phyloP scores from a whole-genome alignment of 53 echinoderm and acorn worm genomes.

The Stichopus horrens region DNA sequence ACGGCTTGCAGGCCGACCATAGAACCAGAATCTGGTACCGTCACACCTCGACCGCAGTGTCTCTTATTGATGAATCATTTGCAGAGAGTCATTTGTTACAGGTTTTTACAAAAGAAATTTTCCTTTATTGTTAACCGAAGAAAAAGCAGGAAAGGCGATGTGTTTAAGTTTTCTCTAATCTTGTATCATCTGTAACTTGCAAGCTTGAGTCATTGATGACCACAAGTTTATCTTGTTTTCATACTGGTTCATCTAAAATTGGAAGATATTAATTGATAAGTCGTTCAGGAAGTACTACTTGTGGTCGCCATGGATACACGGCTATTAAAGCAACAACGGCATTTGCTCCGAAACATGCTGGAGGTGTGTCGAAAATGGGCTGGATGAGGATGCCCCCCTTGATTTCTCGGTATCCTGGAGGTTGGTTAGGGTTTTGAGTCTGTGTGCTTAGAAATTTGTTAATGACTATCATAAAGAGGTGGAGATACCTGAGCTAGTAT shows the following conservation, averaged over 20 bases:
- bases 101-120: constrained; percentile 5
- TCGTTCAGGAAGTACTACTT: not conserved
- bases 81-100: not conserved
- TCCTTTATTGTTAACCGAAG: constrained; percentile 5
- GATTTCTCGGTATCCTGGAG: too few species aligned
- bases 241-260: not conserved
- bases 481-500: too few species aligned
- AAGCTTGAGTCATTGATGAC: constrained; percentile 25
- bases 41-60: not conserved
- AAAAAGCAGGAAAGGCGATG: constrained; percentile 37
- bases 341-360: not conserved
- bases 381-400: too few species aligned
- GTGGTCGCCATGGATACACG: not conserved
- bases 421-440: too few species aligned
- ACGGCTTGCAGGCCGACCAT: too few species aligned
- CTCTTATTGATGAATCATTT: not conserved
- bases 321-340: not conserved
- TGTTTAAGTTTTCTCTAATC: constrained; percentile 28
- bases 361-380: not conserved
- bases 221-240: constrained; percentile 30
- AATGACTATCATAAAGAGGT: too few species aligned
- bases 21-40: too few species aligned
- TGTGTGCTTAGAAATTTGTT: too few species aligned
- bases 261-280: not conserved
- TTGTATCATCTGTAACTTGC: constrained; percentile 23